These are phyloP conservation scores for Pararge aegeria DNA, from an alignment of 1,140 invertebrate species.

Conservation along the genomic window DNA sequence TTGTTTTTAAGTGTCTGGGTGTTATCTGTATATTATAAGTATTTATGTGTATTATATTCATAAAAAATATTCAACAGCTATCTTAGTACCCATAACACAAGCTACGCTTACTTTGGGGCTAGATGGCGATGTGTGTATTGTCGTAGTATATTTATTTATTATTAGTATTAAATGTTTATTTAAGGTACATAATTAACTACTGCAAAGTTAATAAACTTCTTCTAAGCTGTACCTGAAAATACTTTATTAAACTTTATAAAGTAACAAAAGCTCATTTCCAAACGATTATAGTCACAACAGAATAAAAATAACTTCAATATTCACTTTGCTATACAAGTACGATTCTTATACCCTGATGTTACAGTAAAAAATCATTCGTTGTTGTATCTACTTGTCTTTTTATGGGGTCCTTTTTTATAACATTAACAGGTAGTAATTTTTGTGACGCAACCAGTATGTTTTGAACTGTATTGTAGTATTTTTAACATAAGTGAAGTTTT, in stretches of 20 bases:
- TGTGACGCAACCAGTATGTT: slow-evolving; percentile 31
- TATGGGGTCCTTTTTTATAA: slow-evolving; percentile 36
- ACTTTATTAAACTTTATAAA: slow-evolving; percentile 3
- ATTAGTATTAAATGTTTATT: too few relatives aligned
- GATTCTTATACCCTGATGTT: not conserved
- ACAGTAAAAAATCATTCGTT: slow-evolving; percentile 13
- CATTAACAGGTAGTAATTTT: slow-evolving; percentile 38
- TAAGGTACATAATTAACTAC: too few relatives aligned
- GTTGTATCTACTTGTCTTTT: slow-evolving; percentile 20
- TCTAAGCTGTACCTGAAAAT: not conserved
- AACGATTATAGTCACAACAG: slow-evolving; percentile 19
- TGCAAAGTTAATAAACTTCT: too few relatives aligned
- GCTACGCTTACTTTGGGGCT: too few relatives aligned
- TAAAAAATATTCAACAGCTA: too few relatives aligned
- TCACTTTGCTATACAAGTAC: not conserved
- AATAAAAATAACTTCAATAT: slow-evolving; percentile 33
- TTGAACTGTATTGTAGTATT: slow-evolving; percentile 16
- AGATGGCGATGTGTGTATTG: too few relatives aligned
- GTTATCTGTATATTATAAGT: too few relatives aligned
- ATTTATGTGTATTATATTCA: too few relatives aligned
- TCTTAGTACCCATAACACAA: too few relatives aligned
- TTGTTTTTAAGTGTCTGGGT: too few relatives aligned
- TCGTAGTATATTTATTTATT: too few relatives aligned
- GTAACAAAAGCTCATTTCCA: slow-evolving; percentile 12
- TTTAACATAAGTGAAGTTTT: not conserved